Evolutionary conservation across 2,888 invertebrate genomes (phyloP), one percentile per base, ranked within the genome.

Genomic region (Drosophila kuntzei): DNA sequence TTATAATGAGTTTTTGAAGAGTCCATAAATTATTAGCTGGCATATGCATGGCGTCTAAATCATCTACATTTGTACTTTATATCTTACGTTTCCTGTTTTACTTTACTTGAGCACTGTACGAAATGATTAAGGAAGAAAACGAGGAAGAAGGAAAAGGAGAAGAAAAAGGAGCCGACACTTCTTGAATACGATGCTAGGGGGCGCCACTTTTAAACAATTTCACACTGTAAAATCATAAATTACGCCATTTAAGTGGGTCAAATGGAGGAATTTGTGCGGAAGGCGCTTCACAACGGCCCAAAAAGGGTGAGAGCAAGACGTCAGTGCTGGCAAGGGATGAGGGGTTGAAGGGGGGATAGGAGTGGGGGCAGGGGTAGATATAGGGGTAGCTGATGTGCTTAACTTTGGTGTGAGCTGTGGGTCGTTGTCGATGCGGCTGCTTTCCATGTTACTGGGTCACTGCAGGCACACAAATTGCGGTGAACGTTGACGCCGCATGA

Each of bases 181-280:
- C 65, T 53, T 50, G 67, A 50, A 41, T 49, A 41, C 29, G 61
- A 7, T 61, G 69, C 69, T 59, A 74, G 75, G 61, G 69, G 76
- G 69, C 62, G 70, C 63, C 78, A 81, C 87, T 81, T 88, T 88
- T 68, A 84, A 87, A 78, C 75, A 81, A 85, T 82, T 84, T 89
- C 89, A 86, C 89, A 88, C 89, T 82, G 80, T 76, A 88, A 88
- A 84, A 88, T 84, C 89, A 84, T 84, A 89, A 84, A 84, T 84
- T 89, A 90, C 89, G 87, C 86, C 81, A 88, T 87, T 90, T 86
- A 90, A 89, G 87, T 86, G 90, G 89, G 87, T 87, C 87, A 90
- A 87, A 90, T 87, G 87, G 89, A 89, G 87, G 89, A 88, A 89
- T 89, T 88, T 89, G 89, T 84, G 84, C 89, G 83, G 83, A 84